A percentile compares a stretch with the other conserved stretches of the same genome.
phyloP scores from a whole-genome alignment of 2,888 invertebrate species.

The Ochlodes sylvanus region DNA sequence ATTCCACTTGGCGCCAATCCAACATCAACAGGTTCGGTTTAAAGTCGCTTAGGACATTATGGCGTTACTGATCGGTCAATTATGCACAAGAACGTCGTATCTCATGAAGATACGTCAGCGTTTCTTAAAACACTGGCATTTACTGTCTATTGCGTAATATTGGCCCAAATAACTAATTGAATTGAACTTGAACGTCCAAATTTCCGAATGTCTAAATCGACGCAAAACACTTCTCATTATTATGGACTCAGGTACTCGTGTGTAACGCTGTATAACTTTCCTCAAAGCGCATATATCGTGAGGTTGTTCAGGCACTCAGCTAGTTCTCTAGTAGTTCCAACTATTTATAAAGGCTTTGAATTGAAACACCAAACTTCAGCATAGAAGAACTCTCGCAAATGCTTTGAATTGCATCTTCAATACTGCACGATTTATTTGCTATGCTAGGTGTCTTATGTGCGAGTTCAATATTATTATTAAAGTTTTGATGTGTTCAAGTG shows the following conservation, averaged over 20 bases:
- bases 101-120: no score
- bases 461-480: no score
- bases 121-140: no score
- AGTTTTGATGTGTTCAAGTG: no score
- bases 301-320: constrained; percentile 14
- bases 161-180: no score
- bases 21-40: constrained; percentile 36
- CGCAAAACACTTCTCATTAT: neutral
- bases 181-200: no score
- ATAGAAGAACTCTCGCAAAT: constrained; percentile 7
- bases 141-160: no score
- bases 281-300: constrained; percentile 18
- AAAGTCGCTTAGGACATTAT: constrained; percentile 7
- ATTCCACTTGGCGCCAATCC: constrained; percentile 29
- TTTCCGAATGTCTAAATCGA: no score
- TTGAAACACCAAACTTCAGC: constrained; percentile 25
- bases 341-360: constrained; percentile 28
- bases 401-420: neutral
- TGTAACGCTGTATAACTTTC: constrained; percentile 2
- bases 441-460: no score
- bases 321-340: constrained; percentile 14
- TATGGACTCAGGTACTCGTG: neutral
- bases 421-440: neutral
- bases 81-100: neutral
- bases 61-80: constrained; percentile 6